phyloP scores from a whole-genome alignment of 2,888 invertebrate genomes.

The Sabellastarte sp. region DNA sequence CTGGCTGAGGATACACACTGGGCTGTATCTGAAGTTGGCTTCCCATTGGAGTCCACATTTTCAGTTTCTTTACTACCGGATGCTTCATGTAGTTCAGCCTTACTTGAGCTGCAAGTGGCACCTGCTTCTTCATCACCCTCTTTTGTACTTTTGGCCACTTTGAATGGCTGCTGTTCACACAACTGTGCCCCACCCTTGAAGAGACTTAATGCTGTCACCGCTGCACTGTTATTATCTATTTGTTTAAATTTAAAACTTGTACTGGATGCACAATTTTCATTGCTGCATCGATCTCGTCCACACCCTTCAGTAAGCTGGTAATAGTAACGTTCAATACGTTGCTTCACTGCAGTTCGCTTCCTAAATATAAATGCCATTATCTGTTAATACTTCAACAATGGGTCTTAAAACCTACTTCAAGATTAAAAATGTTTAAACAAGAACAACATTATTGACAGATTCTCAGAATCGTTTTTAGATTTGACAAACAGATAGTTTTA shows the following conservation, averaged over 20 bases:
- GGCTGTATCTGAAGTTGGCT: no score
- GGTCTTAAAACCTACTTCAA: no score
- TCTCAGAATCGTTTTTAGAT: no score
- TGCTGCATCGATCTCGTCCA: constrained; percentile 82
- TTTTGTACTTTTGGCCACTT: constrained; percentile 33
- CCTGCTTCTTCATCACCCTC: neutral
- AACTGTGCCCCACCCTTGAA: constrained; percentile 81
- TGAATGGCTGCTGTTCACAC: constrained; percentile 65
- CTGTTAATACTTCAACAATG: no score
- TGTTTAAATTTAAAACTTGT: constrained; percentile 56
- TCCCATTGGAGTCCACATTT: no score
- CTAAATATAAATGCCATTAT: constrained; percentile 35
- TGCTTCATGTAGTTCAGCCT: no score
- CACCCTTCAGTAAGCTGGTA: constrained; percentile 90
- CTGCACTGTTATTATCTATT: constrained; percentile 84
- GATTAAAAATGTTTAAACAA: no score
- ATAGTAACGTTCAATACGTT: constrained; percentile 85
- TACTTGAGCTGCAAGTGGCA: no score
- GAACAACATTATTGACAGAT: no score
- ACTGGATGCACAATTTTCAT: constrained; percentile 85
- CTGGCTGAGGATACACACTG: no score
- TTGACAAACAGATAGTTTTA: no score
- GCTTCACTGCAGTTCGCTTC: constrained; percentile 67
- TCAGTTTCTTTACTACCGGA: no score
- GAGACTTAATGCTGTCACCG: constrained; percentile 82